A percentile compares a stretch with the other conserved stretches of the same genome.
These are phyloP conservation scores for Drosophila pachea DNA, from an alignment of 1,140 invertebrate species.

Conservation along the genomic window DNA sequence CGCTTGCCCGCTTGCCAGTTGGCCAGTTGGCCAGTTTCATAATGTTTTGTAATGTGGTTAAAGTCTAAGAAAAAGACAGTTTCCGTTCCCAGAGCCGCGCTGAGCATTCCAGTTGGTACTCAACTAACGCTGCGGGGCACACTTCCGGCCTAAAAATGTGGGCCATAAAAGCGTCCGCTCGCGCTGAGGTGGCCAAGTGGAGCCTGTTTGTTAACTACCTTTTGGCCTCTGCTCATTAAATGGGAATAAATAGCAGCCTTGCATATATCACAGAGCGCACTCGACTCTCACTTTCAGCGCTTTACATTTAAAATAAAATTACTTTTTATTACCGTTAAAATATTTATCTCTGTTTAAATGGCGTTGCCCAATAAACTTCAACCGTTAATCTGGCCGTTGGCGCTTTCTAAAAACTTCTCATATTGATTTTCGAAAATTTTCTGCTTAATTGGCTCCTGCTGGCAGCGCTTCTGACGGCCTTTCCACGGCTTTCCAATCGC, in stretches of 20 bases:
- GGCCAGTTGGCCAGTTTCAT: neutral
- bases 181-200: constrained; percentile 1
- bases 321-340: neutral
- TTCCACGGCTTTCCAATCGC: no score
- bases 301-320: neutral
- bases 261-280: neutral
- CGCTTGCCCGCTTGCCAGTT: neutral
- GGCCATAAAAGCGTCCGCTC: constrained; percentile 55
- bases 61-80: constrained; percentile 46
- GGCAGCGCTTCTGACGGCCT: no score
- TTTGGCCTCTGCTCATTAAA: constrained; percentile 3
- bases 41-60: neutral
- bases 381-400: neutral
- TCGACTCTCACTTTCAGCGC: neutral
- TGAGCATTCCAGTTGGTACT: constrained; percentile 28
- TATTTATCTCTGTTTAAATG: neutral
- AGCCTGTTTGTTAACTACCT: constrained; percentile 5
- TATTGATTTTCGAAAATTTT: no score
- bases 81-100: constrained; percentile 66
- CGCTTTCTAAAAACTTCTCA: no score
- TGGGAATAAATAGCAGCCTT: neutral
- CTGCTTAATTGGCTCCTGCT: no score
- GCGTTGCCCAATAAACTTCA: neutral
- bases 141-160: constrained; percentile 69
- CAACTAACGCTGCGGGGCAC: constrained; percentile 53